Evolutionary conservation across 2,797 vertebrate species (phyloP).

Genomic region (Phrynocephalus vlangalii): DNA sequence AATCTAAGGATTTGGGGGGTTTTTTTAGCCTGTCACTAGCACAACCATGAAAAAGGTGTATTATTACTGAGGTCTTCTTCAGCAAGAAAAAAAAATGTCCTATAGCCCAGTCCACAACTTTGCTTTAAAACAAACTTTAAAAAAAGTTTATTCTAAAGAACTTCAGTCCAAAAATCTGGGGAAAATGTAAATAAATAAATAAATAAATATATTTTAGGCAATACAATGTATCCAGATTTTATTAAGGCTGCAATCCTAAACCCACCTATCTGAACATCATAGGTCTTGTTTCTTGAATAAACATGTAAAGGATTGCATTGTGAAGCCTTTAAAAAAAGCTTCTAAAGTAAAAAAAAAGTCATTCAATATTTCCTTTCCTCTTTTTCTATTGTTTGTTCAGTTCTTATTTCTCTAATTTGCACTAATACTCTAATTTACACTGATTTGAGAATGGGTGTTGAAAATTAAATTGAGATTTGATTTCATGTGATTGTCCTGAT

Average conservation of each 20-base stretch:
- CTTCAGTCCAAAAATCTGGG: constrained; percentile 41
- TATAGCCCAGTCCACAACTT: constrained; percentile 53
- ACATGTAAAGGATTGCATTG: background rate
- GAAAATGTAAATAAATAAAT: constrained; percentile 55
- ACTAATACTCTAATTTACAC: too few relatives aligned
- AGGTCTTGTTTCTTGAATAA: background rate
- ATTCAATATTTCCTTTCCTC: too few relatives aligned
- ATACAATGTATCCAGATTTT: constrained; percentile 22
- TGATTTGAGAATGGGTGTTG: too few relatives aligned
- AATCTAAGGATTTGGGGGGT: constrained; percentile 39
- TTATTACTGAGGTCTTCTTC: constrained; percentile 45
- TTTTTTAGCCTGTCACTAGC: constrained; percentile 45
- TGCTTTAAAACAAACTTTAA: constrained; percentile 69
- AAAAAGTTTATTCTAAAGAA: constrained; percentile 65
- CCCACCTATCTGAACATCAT: too few relatives aligned
- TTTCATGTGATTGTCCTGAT: too few relatives aligned
- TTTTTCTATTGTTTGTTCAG: too few relatives aligned
- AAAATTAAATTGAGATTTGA: too few relatives aligned
- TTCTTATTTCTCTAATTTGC: too few relatives aligned
- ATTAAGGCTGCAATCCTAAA: constrained; percentile 19
- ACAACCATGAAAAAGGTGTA: constrained; percentile 30
- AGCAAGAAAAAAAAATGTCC: constrained; percentile 59
- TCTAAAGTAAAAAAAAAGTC: too few relatives aligned
- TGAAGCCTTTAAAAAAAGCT: background rate
- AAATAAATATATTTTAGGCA: constrained; percentile 64